A percentile compares a stretch with the other conserved stretches of the same genome.
These are phyloP conservation scores for Heliornis fulica DNA, from an alignment of 2,113 vertebrate genomes.

Conservation along the genomic window DNA sequence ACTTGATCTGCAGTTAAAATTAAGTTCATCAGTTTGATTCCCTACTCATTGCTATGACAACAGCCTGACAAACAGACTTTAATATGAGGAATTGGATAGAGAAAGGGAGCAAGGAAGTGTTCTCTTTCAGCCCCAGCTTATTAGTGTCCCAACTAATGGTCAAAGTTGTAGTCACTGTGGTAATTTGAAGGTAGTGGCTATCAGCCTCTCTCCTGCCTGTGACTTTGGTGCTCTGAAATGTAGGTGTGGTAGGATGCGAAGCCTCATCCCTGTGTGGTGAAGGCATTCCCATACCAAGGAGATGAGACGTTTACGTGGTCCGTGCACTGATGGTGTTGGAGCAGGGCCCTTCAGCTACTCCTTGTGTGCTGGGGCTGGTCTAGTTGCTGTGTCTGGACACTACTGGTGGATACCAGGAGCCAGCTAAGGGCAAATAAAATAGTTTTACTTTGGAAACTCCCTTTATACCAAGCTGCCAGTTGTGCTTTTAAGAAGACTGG, in stretches of 20 bases:
- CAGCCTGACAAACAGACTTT: not conserved
- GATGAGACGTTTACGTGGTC: fast-evolving
- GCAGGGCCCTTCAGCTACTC: not conserved
- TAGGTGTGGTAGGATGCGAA: not conserved
- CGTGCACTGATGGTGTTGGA: fast-evolving
- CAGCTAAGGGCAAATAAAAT: not conserved
- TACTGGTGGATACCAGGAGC: not conserved
- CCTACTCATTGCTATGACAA: slow-evolving; percentile 16
- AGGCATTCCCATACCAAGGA: not conserved
- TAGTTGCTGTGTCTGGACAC: not conserved
- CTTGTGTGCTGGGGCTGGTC: fast-evolving
- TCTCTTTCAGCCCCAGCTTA: not conserved
- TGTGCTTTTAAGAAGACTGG: not conserved
- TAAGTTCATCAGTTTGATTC: not conserved
- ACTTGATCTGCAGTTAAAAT: not conserved
- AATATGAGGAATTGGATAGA: not conserved
- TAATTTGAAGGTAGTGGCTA: not conserved
- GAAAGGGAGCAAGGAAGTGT: not conserved
- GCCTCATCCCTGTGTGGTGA: fast-evolving
- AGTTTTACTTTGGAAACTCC: not conserved
- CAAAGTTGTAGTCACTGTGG: not conserved
- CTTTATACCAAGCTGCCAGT: not conserved
- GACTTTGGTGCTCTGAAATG: not conserved
- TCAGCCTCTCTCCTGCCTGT: not conserved
- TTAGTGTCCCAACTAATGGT: not conserved